Conservation (phyloP, 2,797 vertebrate species). For the Centropyge bicolor region DNA sequence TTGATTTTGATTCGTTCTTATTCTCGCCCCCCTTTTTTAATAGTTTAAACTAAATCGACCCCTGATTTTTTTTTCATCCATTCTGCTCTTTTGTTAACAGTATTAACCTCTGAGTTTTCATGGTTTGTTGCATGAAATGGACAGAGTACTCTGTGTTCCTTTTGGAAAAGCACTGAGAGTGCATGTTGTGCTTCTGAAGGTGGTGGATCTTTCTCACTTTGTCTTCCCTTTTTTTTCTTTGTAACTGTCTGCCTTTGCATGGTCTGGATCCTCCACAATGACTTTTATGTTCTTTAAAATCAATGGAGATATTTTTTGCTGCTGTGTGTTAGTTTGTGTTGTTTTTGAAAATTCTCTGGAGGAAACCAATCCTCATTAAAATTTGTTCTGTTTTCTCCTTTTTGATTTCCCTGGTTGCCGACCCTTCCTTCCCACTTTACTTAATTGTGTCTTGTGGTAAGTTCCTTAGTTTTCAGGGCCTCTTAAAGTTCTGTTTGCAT, state of each 20-base stretch:
- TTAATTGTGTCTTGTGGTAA: constrained; percentile 99
- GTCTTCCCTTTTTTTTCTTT: constrained; percentile 26
- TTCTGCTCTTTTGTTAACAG: constrained; percentile 75
- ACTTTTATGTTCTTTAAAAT: constrained; percentile 69
- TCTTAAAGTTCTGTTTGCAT: constrained; percentile 76
- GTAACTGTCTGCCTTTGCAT: constrained; percentile 75
- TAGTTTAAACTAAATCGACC: constrained; percentile 93
- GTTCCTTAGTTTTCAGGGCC: constrained; percentile 92
- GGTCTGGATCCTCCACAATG: constrained; percentile 77
- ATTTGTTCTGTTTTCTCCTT: constrained; percentile 98
- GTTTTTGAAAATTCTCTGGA: constrained; percentile 85
- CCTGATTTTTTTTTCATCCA: constrained; percentile 86
- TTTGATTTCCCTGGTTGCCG: constrained; percentile 97
- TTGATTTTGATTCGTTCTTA: constrained; percentile 49
- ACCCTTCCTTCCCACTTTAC: constrained; percentile 98
- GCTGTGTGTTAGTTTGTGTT: constrained; percentile 75
- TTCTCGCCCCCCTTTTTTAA: constrained; percentile 62
- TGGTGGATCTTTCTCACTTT: constrained; percentile 66
- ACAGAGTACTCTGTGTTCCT: constrained; percentile 73
- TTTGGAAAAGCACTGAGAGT: constrained; percentile 67
- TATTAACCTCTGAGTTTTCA: constrained; percentile 80
- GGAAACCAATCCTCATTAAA: constrained; percentile 94
- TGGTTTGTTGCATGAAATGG: constrained; percentile 91
- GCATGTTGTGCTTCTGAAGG: constrained; percentile 80
- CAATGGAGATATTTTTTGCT: constrained; percentile 79